These are phyloP conservation scores for Podocnemis expansa DNA, from an alignment of 2,113 vertebrate genomes.

Conservation along the genomic window DNA sequence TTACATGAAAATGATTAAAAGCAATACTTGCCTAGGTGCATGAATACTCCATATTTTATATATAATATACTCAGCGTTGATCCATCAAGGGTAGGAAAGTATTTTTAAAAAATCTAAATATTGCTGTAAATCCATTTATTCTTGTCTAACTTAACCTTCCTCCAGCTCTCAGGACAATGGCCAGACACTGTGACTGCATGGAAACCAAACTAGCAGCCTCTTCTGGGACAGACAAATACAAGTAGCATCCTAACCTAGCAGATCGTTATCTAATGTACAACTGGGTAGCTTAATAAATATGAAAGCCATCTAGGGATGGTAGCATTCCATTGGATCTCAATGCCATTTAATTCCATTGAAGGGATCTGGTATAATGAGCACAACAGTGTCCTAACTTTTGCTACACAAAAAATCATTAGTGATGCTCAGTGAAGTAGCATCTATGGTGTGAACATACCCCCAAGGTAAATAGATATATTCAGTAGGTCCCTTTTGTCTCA, in stretches of 20 bases:
- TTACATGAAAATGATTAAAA: background rate
- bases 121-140: background rate
- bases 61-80: background rate
- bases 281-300: background rate
- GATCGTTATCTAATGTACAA: background rate
- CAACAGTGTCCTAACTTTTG: background rate
- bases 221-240: background rate
- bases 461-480: background rate
- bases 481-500: background rate
- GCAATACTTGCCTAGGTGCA: no score
- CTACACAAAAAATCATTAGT: background rate
- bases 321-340: background rate
- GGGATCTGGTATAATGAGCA: background rate
- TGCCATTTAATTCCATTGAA: background rate
- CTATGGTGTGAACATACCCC: background rate
- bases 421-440: background rate
- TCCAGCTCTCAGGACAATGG: accelerated
- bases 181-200: accelerated
- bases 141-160: background rate
- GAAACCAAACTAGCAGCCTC: background rate
- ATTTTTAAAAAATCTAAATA: background rate
- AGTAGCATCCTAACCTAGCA: background rate
- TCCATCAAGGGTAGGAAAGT: background rate
- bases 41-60: accelerated
- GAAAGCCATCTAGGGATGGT: background rate